phyloP scores from a whole-genome alignment of 2,888 invertebrate genomes.

The Neuroscelio doddi region DNA sequence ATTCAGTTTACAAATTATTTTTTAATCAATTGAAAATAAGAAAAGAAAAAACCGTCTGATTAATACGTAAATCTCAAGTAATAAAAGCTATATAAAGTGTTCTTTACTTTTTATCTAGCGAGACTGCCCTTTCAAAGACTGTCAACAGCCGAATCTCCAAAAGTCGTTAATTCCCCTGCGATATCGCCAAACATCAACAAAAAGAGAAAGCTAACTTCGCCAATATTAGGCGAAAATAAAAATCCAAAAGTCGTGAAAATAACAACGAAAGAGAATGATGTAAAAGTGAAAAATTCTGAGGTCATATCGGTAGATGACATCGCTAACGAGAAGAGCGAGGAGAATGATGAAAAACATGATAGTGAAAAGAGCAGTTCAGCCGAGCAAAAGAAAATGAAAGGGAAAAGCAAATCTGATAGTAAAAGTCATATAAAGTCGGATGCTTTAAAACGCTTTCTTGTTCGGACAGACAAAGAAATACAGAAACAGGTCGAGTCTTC shows the following conservation, averaged over 20 bases:
- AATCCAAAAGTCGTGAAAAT: slow-evolving; percentile 59
- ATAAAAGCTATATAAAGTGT: too few relatives aligned
- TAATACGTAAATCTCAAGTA: neutral
- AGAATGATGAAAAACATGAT: slow-evolving; percentile 10
- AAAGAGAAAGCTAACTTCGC: slow-evolving; percentile 61
- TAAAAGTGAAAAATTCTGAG: slow-evolving; percentile 18
- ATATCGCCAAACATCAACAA: slow-evolving; percentile 55
- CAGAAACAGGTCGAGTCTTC: neutral
- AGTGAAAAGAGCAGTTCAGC: slow-evolving; percentile 15
- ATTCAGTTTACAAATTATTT: too few relatives aligned
- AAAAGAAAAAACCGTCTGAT: too few relatives aligned
- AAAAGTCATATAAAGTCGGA: slow-evolving; percentile 42
- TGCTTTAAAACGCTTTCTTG: slow-evolving; percentile 47
- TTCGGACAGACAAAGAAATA: slow-evolving; percentile 36
- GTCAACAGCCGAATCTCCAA: slow-evolving; percentile 51
- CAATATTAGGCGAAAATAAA: slow-evolving; percentile 52
- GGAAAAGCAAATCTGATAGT: slow-evolving; percentile 44
- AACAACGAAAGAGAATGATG: slow-evolving; percentile 52
- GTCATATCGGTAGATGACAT: slow-evolving; percentile 2
- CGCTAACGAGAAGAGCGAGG: slow-evolving; percentile 15
- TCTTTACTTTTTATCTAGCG: slow-evolving; percentile 51
- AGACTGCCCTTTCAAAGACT: slow-evolving; percentile 63
- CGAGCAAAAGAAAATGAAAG: slow-evolving; percentile 13
- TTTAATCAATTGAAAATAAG: too few relatives aligned
- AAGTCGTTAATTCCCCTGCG: slow-evolving; percentile 30